Conservation (phyloP, 1,140 invertebrate genomes). For the Saccostrea echinata region DNA sequence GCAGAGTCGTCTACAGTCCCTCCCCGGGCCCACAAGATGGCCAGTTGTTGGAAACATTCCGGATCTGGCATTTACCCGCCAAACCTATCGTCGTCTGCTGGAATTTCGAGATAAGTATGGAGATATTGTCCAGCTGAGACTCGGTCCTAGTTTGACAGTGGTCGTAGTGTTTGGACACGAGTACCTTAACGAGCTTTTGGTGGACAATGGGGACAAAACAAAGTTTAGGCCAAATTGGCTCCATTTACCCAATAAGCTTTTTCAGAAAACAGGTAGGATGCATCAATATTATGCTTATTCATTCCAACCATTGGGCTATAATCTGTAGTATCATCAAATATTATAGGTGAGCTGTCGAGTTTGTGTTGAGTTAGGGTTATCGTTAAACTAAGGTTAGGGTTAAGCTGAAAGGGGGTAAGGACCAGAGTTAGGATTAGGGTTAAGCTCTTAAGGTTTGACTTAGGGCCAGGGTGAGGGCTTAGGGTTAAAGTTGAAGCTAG, state of each 20-base stretch:
- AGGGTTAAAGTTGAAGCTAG: no score
- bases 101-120: constrained; percentile 52
- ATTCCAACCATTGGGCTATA: no score
- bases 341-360: no score
- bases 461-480: no score
- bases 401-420: no score
- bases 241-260: constrained; percentile 49
- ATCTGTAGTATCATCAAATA: no score
- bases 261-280: constrained; percentile 49
- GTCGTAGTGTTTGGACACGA: constrained; percentile 54
- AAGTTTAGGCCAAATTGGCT: constrained; percentile 56
- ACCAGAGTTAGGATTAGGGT: no score
- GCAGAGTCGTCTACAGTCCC: constrained; percentile 14
- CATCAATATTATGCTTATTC: background rate
- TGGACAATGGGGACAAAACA: constrained; percentile 43
- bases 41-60: constrained; percentile 56
- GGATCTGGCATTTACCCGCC: constrained; percentile 35
- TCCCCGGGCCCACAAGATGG: constrained; percentile 49
- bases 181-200: constrained; percentile 40
- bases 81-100: constrained; percentile 42
- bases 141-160: constrained; percentile 48
- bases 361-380: no score
- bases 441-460: no score
- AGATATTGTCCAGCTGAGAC: constrained; percentile 43
- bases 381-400: no score